These are phyloP conservation scores for Brenthis daphne DNA, from an alignment of 2,888 invertebrate species.

Conservation along the genomic window DNA sequence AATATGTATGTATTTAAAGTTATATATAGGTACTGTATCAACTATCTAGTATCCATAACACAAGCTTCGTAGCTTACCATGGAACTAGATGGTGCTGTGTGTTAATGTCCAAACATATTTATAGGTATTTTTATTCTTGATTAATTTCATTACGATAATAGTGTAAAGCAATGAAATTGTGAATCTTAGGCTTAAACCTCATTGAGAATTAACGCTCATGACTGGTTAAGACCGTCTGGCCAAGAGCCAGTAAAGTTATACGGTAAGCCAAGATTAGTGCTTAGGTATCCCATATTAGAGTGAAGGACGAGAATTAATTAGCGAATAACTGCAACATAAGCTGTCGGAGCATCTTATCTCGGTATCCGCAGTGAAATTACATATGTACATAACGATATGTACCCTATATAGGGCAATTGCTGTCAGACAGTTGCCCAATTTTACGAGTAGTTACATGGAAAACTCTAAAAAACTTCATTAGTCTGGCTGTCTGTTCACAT, in stretches of 20 bases:
- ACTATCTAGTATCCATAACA: no score
- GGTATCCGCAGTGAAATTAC: conserved; percentile 32
- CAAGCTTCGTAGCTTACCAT: no score
- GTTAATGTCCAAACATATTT: no score
- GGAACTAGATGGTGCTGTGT: no score
- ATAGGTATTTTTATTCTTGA: not conserved
- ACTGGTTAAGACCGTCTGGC: conserved; percentile 32
- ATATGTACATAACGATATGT: conserved; percentile 26
- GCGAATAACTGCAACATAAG: conserved; percentile 39
- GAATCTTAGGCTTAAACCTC: conserved; percentile 20
- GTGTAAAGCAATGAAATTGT: conserved; percentile 5
- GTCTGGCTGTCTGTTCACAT: not conserved
- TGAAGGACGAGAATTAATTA: conserved; percentile 38
- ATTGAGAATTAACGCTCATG: conserved; percentile 32
- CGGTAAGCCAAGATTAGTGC: conserved; percentile 36
- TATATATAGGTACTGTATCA: no score
- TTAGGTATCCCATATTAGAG: conserved; percentile 36
- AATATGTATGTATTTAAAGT: no score
- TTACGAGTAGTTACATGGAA: conserved; percentile 19
- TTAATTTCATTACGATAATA: not conserved
- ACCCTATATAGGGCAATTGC: conserved; percentile 9
- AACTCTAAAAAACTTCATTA: conserved; percentile 16
- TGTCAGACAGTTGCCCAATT: conserved; percentile 19
- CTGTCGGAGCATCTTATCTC: conserved; percentile 35
- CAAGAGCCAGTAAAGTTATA: conserved; percentile 35